Evolutionary conservation across 2,113 vertebrate genomes (phyloP).

Genomic region (Antigone vipio): DNA sequence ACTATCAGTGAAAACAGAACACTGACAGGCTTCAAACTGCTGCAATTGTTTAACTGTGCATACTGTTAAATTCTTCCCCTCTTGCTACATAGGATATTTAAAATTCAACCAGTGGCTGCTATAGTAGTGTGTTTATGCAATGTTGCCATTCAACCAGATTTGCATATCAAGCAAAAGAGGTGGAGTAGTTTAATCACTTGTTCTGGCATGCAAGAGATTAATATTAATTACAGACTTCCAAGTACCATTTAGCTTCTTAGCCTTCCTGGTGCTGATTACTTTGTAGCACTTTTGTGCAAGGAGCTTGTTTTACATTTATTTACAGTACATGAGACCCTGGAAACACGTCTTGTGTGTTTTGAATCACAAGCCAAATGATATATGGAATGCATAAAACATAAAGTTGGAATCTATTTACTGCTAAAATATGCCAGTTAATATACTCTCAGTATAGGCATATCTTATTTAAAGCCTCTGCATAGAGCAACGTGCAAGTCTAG

Average conservation of each 20-base stretch:
- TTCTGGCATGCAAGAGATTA: conserved; percentile 33
- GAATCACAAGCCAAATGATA: conserved; percentile 11
- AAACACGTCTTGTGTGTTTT: neutral
- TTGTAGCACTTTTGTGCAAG: neutral
- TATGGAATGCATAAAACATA: neutral
- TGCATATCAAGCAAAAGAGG: neutral
- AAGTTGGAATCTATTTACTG: neutral
- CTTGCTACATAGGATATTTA: neutral
- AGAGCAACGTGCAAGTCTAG: neutral
- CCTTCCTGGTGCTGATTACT: neutral
- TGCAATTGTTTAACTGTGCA: neutral
- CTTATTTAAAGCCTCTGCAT: neutral
- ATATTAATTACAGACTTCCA: conserved; percentile 38
- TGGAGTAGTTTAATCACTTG: conserved; percentile 3
- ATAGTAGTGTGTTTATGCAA: neutral
- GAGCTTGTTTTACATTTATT: conserved; percentile 44
- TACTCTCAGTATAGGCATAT: neutral
- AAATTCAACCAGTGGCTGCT: neutral
- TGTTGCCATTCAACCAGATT: neutral
- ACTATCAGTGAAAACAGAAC: neutral
- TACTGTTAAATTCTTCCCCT: neutral
- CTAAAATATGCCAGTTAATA: neutral
- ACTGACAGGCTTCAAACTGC: neutral
- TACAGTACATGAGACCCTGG: neutral
- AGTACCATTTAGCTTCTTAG: neutral